A percentile compares a stretch with the other conserved stretches of the same genome.
Conservation (phyloP, 2,888 invertebrate genomes). For the Tethea ocularis region DNA sequence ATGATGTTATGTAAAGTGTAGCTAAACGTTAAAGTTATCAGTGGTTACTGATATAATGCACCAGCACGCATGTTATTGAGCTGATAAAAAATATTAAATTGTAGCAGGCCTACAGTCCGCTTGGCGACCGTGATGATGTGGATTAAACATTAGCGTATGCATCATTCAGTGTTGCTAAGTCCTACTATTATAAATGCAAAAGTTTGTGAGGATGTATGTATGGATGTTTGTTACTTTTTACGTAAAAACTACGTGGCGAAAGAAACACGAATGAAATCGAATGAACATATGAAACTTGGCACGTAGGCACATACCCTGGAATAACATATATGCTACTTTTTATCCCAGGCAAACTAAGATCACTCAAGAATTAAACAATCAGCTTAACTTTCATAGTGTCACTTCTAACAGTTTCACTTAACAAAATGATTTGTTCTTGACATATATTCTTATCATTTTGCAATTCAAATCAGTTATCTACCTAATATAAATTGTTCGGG, state of each 20-base stretch:
- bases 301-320: too few species aligned
- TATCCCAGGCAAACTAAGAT: too few species aligned
- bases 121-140: background rate
- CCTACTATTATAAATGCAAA: background rate
- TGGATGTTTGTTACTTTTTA: too few species aligned
- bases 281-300: too few species aligned
- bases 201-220: too few species aligned
- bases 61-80: background rate
- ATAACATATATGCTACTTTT: too few species aligned
- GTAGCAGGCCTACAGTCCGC: background rate
- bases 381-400: background rate
- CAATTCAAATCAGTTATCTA: constrained; percentile 20
- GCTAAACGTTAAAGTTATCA: background rate
- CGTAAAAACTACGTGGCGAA: too few species aligned
- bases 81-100: background rate
- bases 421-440: constrained; percentile 52
- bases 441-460: constrained; percentile 46
- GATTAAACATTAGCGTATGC: background rate
- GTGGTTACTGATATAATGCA: background rate
- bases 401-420: constrained; percentile 23
- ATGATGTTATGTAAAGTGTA: background rate
- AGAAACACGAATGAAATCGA: too few species aligned
- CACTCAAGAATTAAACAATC: background rate
- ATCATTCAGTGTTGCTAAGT: background rate
- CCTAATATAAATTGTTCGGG: background rate